Conservation (phyloP, 2,888 invertebrate genomes). For the Lithosia quadra region DNA sequence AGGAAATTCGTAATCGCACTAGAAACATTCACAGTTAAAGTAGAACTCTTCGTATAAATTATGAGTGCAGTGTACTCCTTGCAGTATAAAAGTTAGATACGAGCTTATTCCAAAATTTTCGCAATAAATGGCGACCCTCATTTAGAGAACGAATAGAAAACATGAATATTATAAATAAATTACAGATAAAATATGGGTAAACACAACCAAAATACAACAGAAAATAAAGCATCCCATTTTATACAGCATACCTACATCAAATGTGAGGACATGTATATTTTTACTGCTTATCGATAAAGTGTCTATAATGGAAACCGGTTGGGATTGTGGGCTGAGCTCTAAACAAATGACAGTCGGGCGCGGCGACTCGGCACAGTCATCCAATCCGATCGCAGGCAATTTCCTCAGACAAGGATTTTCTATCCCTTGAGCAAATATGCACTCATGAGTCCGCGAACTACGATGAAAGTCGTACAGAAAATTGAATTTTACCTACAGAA, state of each 20-base stretch:
- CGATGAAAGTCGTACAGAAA: conserved; percentile 70
- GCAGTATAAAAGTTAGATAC: too few relatives aligned
- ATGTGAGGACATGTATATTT: conserved; percentile 43
- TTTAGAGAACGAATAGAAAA: neutral
- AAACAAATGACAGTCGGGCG: conserved; percentile 70
- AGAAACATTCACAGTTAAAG: too few relatives aligned
- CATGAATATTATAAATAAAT: conserved; percentile 38
- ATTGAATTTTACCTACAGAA: conserved; percentile 73
- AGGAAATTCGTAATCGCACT: too few relatives aligned
- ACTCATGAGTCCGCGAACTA: conserved; percentile 71
- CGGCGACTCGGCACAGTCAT: conserved; percentile 61
- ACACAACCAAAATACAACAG: conserved; percentile 21
- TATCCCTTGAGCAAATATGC: conserved; percentile 77
- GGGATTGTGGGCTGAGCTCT: conserved; percentile 56
- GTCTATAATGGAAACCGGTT: conserved; percentile 54
- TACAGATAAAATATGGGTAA: conserved; percentile 30
- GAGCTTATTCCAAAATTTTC: neutral
- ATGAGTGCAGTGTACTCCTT: neutral
- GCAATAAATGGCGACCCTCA: neutral
- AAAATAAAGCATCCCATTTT: conserved; percentile 27
- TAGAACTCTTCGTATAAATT: neutral
- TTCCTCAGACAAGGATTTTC: conserved; percentile 74
- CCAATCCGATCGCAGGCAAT: conserved; percentile 78
- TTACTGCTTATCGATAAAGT: conserved; percentile 55
- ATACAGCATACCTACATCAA: conserved; percentile 32